phyloP scores from a whole-genome alignment of 2,888 invertebrate species.

The Ophraella communa region DNA sequence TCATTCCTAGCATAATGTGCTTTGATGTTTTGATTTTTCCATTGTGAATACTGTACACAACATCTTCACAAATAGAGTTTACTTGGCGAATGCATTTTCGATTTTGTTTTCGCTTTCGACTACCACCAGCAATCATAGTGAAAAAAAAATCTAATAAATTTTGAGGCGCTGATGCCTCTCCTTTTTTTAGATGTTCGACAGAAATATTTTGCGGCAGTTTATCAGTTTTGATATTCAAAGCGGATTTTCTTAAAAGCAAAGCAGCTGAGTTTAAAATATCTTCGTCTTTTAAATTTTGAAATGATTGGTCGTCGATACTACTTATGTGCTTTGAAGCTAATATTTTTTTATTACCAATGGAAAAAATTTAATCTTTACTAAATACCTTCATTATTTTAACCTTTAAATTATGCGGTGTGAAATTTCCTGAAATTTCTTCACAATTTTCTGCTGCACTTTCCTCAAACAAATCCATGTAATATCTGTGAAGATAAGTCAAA shows the following conservation, averaged over 20 bases:
- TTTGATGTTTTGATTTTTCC: too few relatives aligned
- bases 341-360: conserved; percentile 45
- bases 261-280: conserved; percentile 40
- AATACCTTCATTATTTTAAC: too few relatives aligned
- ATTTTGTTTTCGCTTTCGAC: too few relatives aligned
- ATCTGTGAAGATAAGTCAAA: conserved; percentile 41
- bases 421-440: too few relatives aligned
- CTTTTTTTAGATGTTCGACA: conserved; percentile 34
- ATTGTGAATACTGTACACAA: too few relatives aligned
- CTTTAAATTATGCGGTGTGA: too few relatives aligned
- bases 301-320: conserved; percentile 34
- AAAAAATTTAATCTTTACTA: too few relatives aligned
- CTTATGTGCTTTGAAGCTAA: conserved; percentile 38
- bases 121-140: too few relatives aligned
- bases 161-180: conserved; percentile 18
- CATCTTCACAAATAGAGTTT: too few relatives aligned
- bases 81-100: too few relatives aligned
- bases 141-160: too few relatives aligned
- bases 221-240: conserved; percentile 33
- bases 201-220: conserved; percentile 40
- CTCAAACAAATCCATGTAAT: conserved; percentile 42
- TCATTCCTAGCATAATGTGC: conserved; percentile 15
- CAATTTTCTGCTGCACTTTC: conserved; percentile 18
- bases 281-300: conserved; percentile 40
- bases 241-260: conserved; percentile 38